Evolutionary conservation across 2,797 vertebrate species (phyloP), one percentile per base, ranked within the genome.

Genomic region (Pipistrellus nathusii): DNA sequence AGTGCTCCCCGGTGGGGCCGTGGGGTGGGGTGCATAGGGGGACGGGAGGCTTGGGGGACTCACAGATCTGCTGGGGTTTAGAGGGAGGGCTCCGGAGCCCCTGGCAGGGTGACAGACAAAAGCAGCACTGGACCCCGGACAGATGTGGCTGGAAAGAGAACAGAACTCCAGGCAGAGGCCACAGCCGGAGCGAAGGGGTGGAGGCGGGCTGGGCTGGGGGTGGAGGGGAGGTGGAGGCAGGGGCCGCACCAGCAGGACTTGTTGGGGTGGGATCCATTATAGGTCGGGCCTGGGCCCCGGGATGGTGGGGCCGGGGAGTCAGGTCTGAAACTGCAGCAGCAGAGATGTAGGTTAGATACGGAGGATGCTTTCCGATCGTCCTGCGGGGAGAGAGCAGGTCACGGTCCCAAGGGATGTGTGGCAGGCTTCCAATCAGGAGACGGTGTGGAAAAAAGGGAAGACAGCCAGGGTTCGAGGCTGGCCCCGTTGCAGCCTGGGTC

Each of bases 291-390:
- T 23, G 55, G 51, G 23, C 41, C 64, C 72, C 48, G 44, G 73
- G 21, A 44, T 51, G 44, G 30, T 32, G 4, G 25, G 3, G 11
- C 17, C 6, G 11, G 64, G 66, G 81, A 83, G 25, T 8, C 1
- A 82, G 83, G 85, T 12, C 35, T 46, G 92, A 92, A 95, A 96
- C 44, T 0, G 57, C 51, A 93, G 90, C 91, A 44, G 68, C 46
- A 18, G 87, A 97, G 91, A 96, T 96, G 78, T 82, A 83, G 95
- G 92, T 91, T 96, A 96, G 96, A 97, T 96, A 96, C 0, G 44
- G 44, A 35, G 82, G 15, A 85, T 72, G 91, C 89, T 94, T 97
- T 93, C 94, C 81, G 0, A 10, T 21, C 9, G 51, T 18, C 35
- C 5, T 30, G 38, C 46, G 27, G 14, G 86, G 59, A 66, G 91